Percentiles rank a stretch among this genome's conserved stretches.
These are phyloP conservation scores for Lordiphosa clarofinis DNA, from an alignment of 1,140 invertebrate species.

Conservation along the genomic window DNA sequence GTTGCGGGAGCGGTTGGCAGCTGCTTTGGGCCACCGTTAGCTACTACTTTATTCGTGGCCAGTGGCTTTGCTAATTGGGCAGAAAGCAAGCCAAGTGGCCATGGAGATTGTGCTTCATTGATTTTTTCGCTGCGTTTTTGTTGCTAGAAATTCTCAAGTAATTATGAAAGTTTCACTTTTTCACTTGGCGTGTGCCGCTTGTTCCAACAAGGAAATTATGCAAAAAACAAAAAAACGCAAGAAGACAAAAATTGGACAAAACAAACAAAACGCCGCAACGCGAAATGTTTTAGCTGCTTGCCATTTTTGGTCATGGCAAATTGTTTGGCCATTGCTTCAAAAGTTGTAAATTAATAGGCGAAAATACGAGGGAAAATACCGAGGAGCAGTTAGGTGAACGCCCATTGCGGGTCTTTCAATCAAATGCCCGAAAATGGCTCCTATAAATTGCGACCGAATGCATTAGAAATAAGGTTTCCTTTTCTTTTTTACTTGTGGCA, in stretches of 20 bases:
- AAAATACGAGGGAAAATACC: constrained; percentile 54
- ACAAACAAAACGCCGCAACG: constrained; percentile 36
- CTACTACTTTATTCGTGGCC: constrained; percentile 30
- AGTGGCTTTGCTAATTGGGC: constrained; percentile 61
- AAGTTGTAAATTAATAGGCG: constrained; percentile 76
- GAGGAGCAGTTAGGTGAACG: constrained; percentile 46
- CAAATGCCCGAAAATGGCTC: constrained; percentile 67
- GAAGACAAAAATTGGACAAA: background rate
- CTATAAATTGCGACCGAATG: constrained; percentile 61
- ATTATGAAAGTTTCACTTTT: constrained; percentile 71
- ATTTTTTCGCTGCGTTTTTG: constrained; percentile 11
- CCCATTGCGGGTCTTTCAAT: constrained; percentile 68
- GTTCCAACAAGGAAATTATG: constrained; percentile 49
- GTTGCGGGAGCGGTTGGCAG: constrained; percentile 36
- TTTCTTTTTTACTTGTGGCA: constrained; percentile 41
- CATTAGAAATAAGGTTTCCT: constrained; percentile 58
- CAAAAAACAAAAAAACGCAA: constrained; percentile 31
- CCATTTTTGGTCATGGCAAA: constrained; percentile 58
- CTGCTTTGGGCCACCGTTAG: constrained; percentile 52
- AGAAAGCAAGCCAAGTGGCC: constrained; percentile 43
- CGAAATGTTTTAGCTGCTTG: constrained; percentile 57
- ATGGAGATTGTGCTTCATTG: constrained; percentile 38
- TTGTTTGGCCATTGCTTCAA: constrained; percentile 55
- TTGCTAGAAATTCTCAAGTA: constrained; percentile 59
- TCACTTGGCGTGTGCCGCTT: constrained; percentile 47